phyloP scores from a whole-genome alignment of 2,113 vertebrate species.

The Phylloscopus trochiloides region DNA sequence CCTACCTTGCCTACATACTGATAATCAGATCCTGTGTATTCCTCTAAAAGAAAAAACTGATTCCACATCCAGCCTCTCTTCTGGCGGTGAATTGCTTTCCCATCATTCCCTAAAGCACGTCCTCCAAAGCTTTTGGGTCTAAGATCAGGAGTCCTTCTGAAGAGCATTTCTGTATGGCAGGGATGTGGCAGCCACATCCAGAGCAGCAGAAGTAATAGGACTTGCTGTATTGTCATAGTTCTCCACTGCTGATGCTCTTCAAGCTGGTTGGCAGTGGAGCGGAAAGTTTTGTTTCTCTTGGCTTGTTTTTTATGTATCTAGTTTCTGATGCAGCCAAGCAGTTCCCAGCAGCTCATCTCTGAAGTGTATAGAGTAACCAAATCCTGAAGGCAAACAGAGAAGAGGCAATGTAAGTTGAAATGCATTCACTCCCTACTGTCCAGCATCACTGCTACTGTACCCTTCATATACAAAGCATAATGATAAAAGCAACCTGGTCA shows the following conservation, averaged over 20 bases:
- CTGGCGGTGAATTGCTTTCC: constrained; percentile 77
- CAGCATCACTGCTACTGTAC: not conserved
- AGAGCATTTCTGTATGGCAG: constrained; percentile 70
- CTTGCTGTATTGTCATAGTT: constrained; percentile 70
- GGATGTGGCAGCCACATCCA: constrained; percentile 73
- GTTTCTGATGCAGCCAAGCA: not conserved
- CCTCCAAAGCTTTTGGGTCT: constrained; percentile 56
- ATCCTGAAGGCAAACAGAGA: constrained; percentile 58
- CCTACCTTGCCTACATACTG: constrained; percentile 84
- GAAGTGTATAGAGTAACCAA: constrained; percentile 17
- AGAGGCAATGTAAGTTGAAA: not conserved
- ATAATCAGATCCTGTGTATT: constrained; percentile 83
- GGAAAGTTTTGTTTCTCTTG: not conserved
- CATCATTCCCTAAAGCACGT: constrained; percentile 64
- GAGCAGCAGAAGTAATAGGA: constrained; percentile 69
- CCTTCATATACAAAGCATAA: not conserved
- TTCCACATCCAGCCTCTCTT: constrained; percentile 87
- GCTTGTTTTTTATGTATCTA: constrained; percentile 33
- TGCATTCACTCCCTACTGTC: not conserved
- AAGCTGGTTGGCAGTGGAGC: not conserved
- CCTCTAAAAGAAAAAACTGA: constrained; percentile 82
- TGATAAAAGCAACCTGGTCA: not conserved
- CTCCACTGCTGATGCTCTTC: constrained; percentile 66
- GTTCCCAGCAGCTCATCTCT: constrained; percentile 51
- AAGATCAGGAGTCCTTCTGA: constrained; percentile 74